phyloP scores from a whole-genome alignment of 2,888 invertebrate genomes.

The Callyntrura sp. region DNA sequence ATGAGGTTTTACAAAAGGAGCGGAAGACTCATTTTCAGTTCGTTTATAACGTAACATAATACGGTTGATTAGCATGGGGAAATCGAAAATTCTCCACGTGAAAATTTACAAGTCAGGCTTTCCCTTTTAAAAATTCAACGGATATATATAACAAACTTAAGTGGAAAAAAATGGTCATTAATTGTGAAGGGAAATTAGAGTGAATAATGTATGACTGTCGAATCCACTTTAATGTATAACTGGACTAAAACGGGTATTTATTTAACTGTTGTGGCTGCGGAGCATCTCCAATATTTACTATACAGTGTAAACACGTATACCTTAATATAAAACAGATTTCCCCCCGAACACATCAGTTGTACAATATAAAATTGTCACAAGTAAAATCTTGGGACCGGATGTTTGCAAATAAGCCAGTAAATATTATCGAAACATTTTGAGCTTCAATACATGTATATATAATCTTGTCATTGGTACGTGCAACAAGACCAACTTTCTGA shows the following conservation, averaged over 20 bases:
- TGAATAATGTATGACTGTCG: slow-evolving; percentile 11
- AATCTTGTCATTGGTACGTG: neutral
- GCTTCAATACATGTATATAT: neutral
- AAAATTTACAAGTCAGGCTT: no score
- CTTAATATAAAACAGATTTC: slow-evolving; percentile 16
- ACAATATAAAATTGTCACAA: neutral
- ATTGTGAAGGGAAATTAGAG: neutral
- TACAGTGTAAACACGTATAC: neutral
- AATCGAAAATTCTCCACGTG: no score
- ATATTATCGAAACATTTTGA: neutral
- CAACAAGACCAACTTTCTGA: neutral
- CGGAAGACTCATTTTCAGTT: no score
- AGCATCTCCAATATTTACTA: neutral
- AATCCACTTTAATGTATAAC: neutral
- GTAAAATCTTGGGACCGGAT: neutral
- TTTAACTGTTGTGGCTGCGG: neutral
- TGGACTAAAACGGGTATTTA: neutral
- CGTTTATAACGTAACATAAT: no score
- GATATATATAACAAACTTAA: neutral
- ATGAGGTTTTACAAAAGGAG: no score
- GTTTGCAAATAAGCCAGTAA: neutral
- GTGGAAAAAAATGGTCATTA: slow-evolving; percentile 1
- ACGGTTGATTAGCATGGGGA: no score
- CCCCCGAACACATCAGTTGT: neutral
- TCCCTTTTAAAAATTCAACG: no score